phyloP scores from a whole-genome alignment of 1,140 invertebrate species.

The Lucilia sericata region DNA sequence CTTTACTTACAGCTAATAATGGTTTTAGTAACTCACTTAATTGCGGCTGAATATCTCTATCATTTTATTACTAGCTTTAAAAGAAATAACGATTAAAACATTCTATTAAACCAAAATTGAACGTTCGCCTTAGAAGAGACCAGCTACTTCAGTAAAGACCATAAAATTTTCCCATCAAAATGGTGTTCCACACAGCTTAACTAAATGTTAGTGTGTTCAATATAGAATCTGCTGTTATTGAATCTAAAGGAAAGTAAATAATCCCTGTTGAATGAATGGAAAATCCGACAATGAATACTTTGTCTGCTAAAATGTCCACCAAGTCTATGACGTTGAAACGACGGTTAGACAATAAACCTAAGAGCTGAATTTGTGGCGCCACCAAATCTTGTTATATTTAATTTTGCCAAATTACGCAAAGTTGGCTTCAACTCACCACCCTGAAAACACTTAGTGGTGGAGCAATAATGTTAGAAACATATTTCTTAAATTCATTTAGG shows the following conservation, averaged over 20 bases:
- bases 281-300: conserved; percentile 48
- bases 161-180: too few relatives aligned
- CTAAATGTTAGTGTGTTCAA: conserved; percentile 51
- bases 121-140: too few relatives aligned
- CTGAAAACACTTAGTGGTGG: too few relatives aligned
- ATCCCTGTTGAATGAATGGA: conserved; percentile 57
- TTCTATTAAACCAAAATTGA: too few relatives aligned
- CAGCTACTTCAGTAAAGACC: too few relatives aligned
- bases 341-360: not conserved
- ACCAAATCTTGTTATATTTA: conserved; percentile 27
- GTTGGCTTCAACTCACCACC: too few relatives aligned
- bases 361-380: not conserved
- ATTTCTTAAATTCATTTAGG: not conserved
- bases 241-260: conserved; percentile 62
- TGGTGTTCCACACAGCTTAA: not conserved
- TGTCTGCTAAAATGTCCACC: not conserved
- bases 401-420: conserved; percentile 15
- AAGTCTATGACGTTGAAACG: not conserved
- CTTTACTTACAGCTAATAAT: not conserved
- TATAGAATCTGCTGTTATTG: conserved; percentile 61
- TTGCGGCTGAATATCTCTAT: not conserved
- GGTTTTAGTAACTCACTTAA: not conserved
- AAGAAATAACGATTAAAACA: conserved; percentile 2
- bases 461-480: not conserved
- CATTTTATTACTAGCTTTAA: not conserved